A percentile compares a stretch with the other conserved stretches of the same genome.
Conservation (phyloP, 2,888 invertebrate genomes). For the Miltochrista miniata region DNA sequence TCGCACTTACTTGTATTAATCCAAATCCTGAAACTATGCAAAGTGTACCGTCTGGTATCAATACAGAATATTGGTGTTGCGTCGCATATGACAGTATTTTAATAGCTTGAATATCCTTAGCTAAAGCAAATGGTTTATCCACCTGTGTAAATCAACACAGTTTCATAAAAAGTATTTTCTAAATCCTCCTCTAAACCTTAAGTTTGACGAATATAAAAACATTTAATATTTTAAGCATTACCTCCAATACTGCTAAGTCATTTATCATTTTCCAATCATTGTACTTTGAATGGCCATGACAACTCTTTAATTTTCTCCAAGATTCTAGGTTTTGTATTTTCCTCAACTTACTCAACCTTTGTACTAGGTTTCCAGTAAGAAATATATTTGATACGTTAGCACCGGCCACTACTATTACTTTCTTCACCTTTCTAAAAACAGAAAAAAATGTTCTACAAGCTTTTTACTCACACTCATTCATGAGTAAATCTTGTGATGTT, state of each 20-base stretch:
- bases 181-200: too few relatives aligned
- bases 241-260: conserved; percentile 1
- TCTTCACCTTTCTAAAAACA: not conserved
- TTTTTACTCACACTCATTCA: too few relatives aligned
- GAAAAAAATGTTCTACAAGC: too few relatives aligned
- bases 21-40: not conserved
- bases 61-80: not conserved
- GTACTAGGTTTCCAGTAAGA: not conserved
- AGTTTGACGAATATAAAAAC: too few relatives aligned
- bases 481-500: too few relatives aligned
- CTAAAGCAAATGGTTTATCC: not conserved
- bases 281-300: not conserved
- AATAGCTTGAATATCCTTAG: not conserved
- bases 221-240: not conserved
- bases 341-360: not conserved
- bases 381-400: not conserved
- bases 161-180: too few relatives aligned
- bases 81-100: not conserved
- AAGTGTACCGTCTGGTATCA: not conserved
- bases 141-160: not conserved
- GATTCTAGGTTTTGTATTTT: not conserved
- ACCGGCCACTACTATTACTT: not conserved
- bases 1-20: not conserved
- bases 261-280: not conserved
- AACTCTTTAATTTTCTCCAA: not conserved